phyloP scores from a whole-genome alignment of 2,113 vertebrate species.

The Microcebus murinus region DNA sequence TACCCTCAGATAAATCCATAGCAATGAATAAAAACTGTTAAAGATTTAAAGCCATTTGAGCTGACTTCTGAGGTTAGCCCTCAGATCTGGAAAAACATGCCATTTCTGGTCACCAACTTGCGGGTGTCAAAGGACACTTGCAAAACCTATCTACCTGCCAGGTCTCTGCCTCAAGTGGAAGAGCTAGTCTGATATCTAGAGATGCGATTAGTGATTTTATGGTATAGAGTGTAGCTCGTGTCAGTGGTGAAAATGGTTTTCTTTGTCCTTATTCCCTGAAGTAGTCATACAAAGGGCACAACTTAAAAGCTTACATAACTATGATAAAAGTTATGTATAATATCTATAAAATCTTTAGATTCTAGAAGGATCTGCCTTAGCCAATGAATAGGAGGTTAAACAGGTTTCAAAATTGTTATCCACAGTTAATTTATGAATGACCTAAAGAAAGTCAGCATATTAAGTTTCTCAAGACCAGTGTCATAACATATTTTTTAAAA shows the following conservation, averaged over 20 bases:
- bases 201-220: background rate
- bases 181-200: background rate
- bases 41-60: background rate
- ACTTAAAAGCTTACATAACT: background rate
- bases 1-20: background rate
- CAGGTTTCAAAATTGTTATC: background rate
- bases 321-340: background rate
- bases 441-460: background rate
- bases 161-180: background rate
- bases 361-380: background rate
- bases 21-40: background rate
- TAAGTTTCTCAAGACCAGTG: background rate
- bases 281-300: background rate
- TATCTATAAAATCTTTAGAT: background rate
- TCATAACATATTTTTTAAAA: background rate
- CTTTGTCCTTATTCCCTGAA: background rate
- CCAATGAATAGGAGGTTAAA: background rate
- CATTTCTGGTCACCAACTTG: background rate
- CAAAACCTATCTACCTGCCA: background rate
- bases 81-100: background rate
- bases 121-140: background rate
- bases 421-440: background rate
- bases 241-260: background rate
- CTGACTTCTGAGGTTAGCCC: background rate
- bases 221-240: background rate